phyloP scores from a whole-genome alignment of 2,797 vertebrate species.

The Bradypodion ventrale region DNA sequence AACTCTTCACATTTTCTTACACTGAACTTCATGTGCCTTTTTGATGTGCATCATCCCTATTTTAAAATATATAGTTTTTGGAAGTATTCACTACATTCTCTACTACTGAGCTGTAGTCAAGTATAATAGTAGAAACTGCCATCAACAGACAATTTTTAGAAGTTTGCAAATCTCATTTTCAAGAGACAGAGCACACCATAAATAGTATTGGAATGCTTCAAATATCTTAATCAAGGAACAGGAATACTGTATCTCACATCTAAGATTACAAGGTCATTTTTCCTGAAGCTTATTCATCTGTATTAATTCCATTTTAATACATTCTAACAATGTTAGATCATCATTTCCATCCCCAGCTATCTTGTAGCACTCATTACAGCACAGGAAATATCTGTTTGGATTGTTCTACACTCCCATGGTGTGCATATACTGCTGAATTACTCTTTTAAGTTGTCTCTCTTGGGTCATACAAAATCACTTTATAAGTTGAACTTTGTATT shows the following conservation, averaged over 20 bases:
- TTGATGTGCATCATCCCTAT: background rate
- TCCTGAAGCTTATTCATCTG: background rate
- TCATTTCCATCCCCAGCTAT: background rate
- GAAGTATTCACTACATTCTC: background rate
- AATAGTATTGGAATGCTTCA: background rate
- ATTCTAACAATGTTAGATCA: constrained; percentile 7
- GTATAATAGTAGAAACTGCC: background rate
- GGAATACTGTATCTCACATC: background rate
- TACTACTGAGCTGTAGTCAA: background rate
- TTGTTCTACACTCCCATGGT: background rate
- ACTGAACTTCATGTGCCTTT: background rate
- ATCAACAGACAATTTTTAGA: background rate
- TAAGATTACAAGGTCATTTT: background rate
- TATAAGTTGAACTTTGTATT: constrained; percentile 15
- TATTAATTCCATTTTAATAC: background rate
- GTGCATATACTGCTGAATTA: constrained; percentile 13
- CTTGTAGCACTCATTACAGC: constrained; percentile 1
- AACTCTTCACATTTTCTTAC: background rate
- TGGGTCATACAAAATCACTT: constrained; percentile 35
- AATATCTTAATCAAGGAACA: background rate
- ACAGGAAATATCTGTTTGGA: constrained; percentile 26
- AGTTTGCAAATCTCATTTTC: background rate
- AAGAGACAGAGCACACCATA: background rate
- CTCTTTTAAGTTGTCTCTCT: constrained; percentile 30
- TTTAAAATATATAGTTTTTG: background rate